These are phyloP conservation scores for Eustalomyia histrio DNA, from an alignment of 2,888 invertebrate species.

Conservation along the genomic window DNA sequence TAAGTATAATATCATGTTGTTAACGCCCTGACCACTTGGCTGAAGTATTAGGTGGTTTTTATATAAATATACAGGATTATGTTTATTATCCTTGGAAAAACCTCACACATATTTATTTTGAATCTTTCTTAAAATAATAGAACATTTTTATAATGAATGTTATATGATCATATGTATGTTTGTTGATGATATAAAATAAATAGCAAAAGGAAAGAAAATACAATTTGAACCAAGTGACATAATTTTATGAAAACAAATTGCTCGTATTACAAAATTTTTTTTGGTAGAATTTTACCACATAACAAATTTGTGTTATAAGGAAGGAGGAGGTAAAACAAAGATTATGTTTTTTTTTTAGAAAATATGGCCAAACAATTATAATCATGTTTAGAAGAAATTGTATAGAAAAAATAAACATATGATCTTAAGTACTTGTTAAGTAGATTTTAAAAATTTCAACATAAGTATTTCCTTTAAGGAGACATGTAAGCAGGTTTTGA, in stretches of 20 bases:
- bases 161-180: conserved; percentile 30
- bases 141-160: conserved; percentile 10
- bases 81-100: neutral
- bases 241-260: conserved; percentile 38
- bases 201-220: neutral
- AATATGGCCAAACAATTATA: neutral
- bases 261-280: conserved; percentile 26
- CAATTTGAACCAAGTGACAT: conserved; percentile 23
- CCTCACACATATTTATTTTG: neutral
- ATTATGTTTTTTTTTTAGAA: neutral
- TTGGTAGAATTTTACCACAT: neutral
- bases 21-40: conserved; percentile 36
- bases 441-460: conserved; percentile 16
- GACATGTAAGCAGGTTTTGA: neutral
- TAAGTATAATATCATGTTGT: conserved; percentile 12
- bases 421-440: conserved; percentile 28
- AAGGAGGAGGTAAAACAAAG: neutral
- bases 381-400: neutral
- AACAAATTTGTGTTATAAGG: neutral
- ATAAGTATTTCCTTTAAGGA: neutral
- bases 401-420: neutral
- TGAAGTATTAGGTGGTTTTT: conserved; percentile 20
- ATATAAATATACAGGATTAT: neutral
- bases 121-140: conserved; percentile 23
- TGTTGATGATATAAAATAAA: conserved; percentile 7